phyloP scores from a whole-genome alignment of 2,113 vertebrate species.

The Excalfactoria chinensis region DNA sequence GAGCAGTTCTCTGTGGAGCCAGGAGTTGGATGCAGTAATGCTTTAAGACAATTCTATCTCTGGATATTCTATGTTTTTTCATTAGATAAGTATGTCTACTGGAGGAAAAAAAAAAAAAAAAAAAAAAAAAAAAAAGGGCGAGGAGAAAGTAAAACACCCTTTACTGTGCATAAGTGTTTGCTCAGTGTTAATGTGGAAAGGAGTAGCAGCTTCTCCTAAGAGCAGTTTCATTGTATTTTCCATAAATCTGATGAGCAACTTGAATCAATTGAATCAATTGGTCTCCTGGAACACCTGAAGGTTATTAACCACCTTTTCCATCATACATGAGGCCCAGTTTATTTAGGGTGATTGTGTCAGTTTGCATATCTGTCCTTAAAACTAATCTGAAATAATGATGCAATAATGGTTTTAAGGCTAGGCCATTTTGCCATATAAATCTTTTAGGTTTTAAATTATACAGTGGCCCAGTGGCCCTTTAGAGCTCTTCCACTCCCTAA shows the following conservation, averaged over 20 bases:
- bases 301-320: neutral
- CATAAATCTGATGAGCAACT: neutral
- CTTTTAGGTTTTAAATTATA: conserved; percentile 60
- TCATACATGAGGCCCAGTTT: neutral
- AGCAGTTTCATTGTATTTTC: neutral
- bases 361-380: conserved; percentile 32
- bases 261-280: neutral
- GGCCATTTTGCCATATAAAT: conserved; percentile 20
- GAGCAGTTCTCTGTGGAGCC: neutral
- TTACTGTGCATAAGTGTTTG: neutral
- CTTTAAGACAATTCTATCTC: neutral
- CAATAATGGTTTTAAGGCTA: conserved; percentile 19
- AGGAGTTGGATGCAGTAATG: neutral
- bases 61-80: neutral
- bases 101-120: neutral
- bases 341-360: neutral
- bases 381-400: conserved; percentile 31
- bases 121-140: neutral
- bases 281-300: neutral
- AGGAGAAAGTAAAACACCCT: neutral
- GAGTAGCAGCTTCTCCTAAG: neutral
- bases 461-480: conserved; percentile 28
- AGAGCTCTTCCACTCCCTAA: conserved; percentile 36
- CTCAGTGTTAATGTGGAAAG: neutral
- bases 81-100: neutral